These are phyloP conservation scores for Clarias pachynema DNA, from an alignment of 2,797 vertebrate genomes.

Conservation along the genomic window DNA sequence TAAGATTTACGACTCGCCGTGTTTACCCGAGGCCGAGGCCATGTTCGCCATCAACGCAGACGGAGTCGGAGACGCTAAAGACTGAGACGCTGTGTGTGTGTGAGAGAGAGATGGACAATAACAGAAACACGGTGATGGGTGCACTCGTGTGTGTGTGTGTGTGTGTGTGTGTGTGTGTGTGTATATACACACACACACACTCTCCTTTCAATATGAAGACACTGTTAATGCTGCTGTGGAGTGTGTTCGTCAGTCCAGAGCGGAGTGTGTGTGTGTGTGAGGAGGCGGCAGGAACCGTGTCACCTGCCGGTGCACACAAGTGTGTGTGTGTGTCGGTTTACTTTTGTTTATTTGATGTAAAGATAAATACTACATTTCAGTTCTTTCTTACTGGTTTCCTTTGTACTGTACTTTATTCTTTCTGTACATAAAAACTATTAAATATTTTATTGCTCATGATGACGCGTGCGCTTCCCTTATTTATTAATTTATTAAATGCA, in stretches of 20 bases:
- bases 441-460: slow-evolving; percentile 30
- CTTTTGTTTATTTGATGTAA: slow-evolving; percentile 1
- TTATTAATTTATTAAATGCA: neutral
- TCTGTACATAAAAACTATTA: slow-evolving; percentile 16
- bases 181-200: no score
- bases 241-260: neutral
- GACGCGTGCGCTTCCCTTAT: neutral
- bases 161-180: no score
- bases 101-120: neutral
- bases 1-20: slow-evolving; percentile 97
- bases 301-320: neutral
- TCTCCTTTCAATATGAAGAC: neutral
- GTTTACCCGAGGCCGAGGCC: slow-evolving; percentile 93
- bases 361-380: neutral
- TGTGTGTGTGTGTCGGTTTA: neutral
- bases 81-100: slow-evolving; percentile 72
- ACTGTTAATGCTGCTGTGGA: neutral
- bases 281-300: neutral
- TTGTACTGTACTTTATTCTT: neutral
- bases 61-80: slow-evolving; percentile 94
- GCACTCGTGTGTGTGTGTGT: neutral
- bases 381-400: neutral
- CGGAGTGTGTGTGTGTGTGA: neutral
- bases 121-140: neutral
- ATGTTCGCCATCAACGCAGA: slow-evolving; percentile 98